These are phyloP conservation scores for Bothrops alternatus DNA, from an alignment of 2,797 vertebrate genomes.

Conservation along the genomic window DNA sequence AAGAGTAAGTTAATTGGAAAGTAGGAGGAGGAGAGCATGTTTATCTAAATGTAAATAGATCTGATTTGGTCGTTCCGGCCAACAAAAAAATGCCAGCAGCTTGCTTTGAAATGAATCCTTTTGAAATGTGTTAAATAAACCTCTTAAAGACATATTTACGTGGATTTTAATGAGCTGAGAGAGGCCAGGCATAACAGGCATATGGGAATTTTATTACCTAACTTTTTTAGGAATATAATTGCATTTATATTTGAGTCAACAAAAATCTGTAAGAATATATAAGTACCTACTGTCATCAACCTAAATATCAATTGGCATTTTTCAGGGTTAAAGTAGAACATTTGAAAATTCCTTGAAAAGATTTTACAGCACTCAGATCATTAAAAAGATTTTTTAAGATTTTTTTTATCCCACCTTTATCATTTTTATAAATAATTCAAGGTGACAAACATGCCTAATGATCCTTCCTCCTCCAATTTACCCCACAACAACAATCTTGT, in stretches of 20 bases:
- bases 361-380: background rate
- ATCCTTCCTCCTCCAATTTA: background rate
- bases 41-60: too few relatives aligned
- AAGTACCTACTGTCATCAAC: background rate
- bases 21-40: too few relatives aligned
- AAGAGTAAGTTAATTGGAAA: too few relatives aligned
- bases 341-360: background rate
- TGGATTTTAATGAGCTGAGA: too few relatives aligned
- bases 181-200: too few relatives aligned
- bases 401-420: background rate
- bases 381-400: background rate
- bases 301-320: background rate
- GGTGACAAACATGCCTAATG: background rate
- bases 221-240: background rate
- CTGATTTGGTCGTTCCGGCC: too few relatives aligned
- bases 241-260: background rate
- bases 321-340: background rate
- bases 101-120: too few relatives aligned
- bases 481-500: background rate
- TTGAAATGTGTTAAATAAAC: too few relatives aligned
- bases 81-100: too few relatives aligned
- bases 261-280: background rate
- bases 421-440: background rate
- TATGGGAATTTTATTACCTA: background rate
- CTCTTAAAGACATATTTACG: too few relatives aligned